Evolutionary conservation across 2,888 invertebrate genomes (phyloP).

Genomic region (Tetropium fuscum): DNA sequence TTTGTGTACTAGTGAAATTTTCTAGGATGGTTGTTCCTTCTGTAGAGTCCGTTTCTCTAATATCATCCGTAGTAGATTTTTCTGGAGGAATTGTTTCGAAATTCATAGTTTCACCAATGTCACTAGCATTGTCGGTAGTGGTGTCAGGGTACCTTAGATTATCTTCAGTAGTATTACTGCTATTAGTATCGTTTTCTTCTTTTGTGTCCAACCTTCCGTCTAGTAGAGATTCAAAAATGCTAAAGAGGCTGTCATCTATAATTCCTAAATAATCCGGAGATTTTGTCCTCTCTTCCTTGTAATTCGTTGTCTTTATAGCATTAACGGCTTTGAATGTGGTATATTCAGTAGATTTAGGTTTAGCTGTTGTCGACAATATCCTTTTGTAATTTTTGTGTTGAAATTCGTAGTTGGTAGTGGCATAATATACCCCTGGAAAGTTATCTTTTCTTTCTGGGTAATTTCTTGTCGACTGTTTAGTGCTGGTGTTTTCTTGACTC

Average conservation of each 20-base stretch:
- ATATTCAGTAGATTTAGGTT: slow-evolving; percentile 30
- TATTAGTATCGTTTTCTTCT: slow-evolving; percentile 43
- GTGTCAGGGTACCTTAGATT: neutral
- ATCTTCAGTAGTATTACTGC: slow-evolving; percentile 25
- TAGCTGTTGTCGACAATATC: slow-evolving; percentile 40
- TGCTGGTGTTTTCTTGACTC: slow-evolving; percentile 35
- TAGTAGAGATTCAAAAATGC: slow-evolving; percentile 51
- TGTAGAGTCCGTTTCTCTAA: slow-evolving; percentile 43
- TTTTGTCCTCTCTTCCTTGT: slow-evolving; percentile 35
- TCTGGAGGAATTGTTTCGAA: slow-evolving; percentile 13
- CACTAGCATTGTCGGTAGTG: slow-evolving; percentile 2
- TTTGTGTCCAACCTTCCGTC: slow-evolving; percentile 52
- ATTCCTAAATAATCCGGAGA: slow-evolving; percentile 41
- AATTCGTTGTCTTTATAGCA: slow-evolving; percentile 10
- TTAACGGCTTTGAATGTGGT: slow-evolving; percentile 20
- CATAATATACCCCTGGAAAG: slow-evolving; percentile 37
- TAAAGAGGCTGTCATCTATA: slow-evolving; percentile 46
- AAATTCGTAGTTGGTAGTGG: slow-evolving; percentile 46
- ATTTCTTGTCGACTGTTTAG: slow-evolving; percentile 40
- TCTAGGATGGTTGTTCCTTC: slow-evolving; percentile 40
- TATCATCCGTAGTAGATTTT: slow-evolving; percentile 5
- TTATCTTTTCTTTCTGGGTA: slow-evolving; percentile 35
- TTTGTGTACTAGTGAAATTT: slow-evolving; percentile 34
- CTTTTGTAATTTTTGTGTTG: slow-evolving; percentile 45
- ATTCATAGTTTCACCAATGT: slow-evolving; percentile 8